phyloP scores from a whole-genome alignment of 2,797 vertebrate species.

The Numenius phaeopus region DNA sequence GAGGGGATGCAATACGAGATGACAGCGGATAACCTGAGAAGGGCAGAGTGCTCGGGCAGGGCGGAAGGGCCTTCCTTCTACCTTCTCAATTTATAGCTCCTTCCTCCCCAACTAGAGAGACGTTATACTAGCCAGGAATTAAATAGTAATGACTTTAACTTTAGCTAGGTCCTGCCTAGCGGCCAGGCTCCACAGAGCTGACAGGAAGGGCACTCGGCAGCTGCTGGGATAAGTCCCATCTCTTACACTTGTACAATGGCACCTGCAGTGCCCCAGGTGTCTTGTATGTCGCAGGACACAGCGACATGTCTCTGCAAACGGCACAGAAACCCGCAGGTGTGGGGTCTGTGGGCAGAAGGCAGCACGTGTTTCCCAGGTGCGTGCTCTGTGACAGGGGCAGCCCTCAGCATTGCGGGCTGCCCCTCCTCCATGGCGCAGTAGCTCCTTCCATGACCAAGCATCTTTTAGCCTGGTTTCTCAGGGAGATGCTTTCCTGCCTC shows the following conservation, averaged over 20 bases:
- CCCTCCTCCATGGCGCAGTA: neutral
- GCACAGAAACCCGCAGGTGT: accelerated
- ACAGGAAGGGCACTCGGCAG: neutral
- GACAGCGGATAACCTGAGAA: neutral
- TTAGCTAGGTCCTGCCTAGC: neutral
- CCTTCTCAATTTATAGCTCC: neutral
- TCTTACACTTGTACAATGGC: accelerated
- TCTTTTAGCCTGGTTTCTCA: neutral
- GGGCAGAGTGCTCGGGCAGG: neutral
- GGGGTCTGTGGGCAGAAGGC: neutral
- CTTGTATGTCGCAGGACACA: accelerated
- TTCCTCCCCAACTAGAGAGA: neutral
- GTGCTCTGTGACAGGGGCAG: neutral
- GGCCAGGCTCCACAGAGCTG: neutral
- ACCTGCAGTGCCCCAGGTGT: neutral
- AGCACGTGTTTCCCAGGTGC: neutral
- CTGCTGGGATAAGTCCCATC: neutral
- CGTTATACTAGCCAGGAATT: neutral
- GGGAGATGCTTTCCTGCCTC: neutral
- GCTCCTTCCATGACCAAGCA: neutral
- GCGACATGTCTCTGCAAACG: neutral
- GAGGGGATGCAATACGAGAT: neutral
- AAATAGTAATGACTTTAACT: neutral
- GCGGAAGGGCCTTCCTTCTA: neutral
- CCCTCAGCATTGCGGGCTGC: neutral